Conservation (phyloP, 2,113 vertebrate genomes). For the Pluvianellus socialis region DNA sequence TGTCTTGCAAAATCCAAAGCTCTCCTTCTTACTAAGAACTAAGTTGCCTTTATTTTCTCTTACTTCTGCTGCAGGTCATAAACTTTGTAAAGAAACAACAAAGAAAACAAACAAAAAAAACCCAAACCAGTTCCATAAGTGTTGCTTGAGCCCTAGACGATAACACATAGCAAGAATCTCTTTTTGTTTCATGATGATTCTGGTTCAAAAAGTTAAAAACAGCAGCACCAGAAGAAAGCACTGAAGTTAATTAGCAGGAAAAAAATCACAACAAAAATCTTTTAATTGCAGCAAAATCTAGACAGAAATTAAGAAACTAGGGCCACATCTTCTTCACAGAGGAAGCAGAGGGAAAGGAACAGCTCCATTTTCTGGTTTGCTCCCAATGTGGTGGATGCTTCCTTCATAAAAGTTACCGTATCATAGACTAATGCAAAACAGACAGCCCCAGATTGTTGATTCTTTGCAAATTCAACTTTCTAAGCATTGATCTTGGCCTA, state of each 20-base stretch:
- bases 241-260: not conserved
- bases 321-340: not conserved
- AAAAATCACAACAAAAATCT: not conserved
- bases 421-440: not conserved
- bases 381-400: not conserved
- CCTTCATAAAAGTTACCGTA: not conserved
- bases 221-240: not conserved
- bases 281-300: not conserved
- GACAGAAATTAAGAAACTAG: not conserved
- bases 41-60: not conserved
- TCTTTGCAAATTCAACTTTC: not conserved
- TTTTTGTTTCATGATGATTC: not conserved
- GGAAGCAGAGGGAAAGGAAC: not conserved
- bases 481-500: not conserved
- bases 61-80: not conserved
- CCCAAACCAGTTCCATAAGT: not conserved
- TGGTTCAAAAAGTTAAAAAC: not conserved
- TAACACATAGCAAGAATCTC: not conserved
- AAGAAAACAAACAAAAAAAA: not conserved
- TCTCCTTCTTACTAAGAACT: not conserved
- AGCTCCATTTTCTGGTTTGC: not conserved
- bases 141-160: not conserved
- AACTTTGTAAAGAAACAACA: not conserved
- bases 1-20: not conserved
- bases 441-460: not conserved